Base-by-base conservation (phyloP, 2,888 invertebrate genomes). In the Lasioglossum lativentre region DNA sequence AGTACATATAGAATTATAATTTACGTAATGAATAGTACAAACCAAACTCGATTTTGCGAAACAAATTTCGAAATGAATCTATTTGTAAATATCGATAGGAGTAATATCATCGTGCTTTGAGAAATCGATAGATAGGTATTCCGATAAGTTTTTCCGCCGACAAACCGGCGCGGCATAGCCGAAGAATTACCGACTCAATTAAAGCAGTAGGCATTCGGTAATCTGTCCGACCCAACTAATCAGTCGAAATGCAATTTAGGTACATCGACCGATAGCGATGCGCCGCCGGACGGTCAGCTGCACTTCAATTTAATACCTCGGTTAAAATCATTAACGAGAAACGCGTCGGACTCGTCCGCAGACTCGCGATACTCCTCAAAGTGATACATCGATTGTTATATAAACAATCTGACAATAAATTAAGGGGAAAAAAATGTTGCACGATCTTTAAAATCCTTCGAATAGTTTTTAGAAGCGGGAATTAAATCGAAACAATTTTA, bases 171-270 rank as follows among this genome's bases (percentile, higher is more conserved):
- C 16, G 45, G 47, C 52, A 52, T 86, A 87, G 82, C 84, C 78
- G 90, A 89, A 88, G 90, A 93, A 93, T 94, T 92, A 94, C 93
- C 91, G 92, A 93, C 89, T 92, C 92, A 94, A 94, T 94, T 92
- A 94, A 93, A 93, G 85, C 92, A 92, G 92, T 92, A 92, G 93
- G 92, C 93, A 93, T 93, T 94, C 90, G 93, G 93, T 94, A 93
- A 94, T 94, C 92, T 92, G 91, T 91, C 93, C 93, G 93, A 92
- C 92, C 92, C 91, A 91, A 93, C 94, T 94, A 94, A 94, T 94
- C 93, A 93, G 93, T 92, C 90, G 89, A 92, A 94, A 94, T 94
- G 93, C 93, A 94, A 94, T 94, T 94, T 94, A 94, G 93, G 91
- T 93, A 92, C 92, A 92, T 92, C 91, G 92, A 93, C 91, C 93